Base-by-base conservation (phyloP, 2,888 invertebrate species). In the Nowickia ferox region DNA sequence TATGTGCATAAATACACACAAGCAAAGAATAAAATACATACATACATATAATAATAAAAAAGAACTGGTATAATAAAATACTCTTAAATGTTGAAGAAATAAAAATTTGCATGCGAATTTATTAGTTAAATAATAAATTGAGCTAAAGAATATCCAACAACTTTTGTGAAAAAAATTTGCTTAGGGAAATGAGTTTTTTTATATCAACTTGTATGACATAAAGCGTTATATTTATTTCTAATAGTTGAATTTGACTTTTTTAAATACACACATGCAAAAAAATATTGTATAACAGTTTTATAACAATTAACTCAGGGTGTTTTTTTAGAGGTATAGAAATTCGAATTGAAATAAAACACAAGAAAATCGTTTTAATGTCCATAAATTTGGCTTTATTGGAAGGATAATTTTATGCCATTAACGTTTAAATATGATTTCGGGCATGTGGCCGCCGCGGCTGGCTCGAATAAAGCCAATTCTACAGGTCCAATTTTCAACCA, bases 61-160 rank as follows among this genome's bases (percentile, higher is more conserved):
- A 42, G n/a, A 72, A 59, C 66, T 57, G 44, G 75, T 61, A 19
- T 42, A 75, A 51, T 59, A 59, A 59, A 68, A 66, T 30, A 13
- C 1, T 38, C 1, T 9, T 30, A 40, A 42, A 42, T 55, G 17
- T 61, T 65, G 22, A 22, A 46, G 15, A 66, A 46, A 42, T 1
- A 44, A 46, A 53, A 53, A 53, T 72, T 59, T 59, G 74, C 59
- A 61, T 59, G 38, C 6, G 61, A 15, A 61, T 74, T 61, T 74
- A 55, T 42, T 40, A 69, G 69, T 15, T 69, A 53, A 48, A 38
- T 42, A 15, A 17, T 68, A 38, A 38, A 38, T 44, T 44, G 38
- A 48, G 15, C 19, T 38, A 19, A 53, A 53, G 6, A 51, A 51
- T 51, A 66, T 48, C 48, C 30, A 66, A 51, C 2, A 22, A 5